phyloP scores from a whole-genome alignment of 2,888 invertebrate species.

The Nomada goodeniana region DNA sequence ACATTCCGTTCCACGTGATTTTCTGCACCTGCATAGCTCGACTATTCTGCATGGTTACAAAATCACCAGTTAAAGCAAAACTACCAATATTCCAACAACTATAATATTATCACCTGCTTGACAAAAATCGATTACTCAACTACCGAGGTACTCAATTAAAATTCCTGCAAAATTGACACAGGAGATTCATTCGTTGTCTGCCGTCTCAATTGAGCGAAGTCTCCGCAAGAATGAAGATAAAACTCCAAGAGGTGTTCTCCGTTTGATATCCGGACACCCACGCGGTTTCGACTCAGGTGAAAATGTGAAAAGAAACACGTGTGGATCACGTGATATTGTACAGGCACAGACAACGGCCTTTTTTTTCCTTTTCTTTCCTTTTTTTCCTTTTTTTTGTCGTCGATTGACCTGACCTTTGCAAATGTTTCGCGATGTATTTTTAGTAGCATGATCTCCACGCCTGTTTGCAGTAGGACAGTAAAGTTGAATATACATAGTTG shows the following conservation, averaged over 20 bases:
- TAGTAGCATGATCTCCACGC: too few species aligned
- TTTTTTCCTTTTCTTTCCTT: not conserved
- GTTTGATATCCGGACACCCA: not conserved
- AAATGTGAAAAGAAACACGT: not conserved
- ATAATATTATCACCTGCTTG: not conserved
- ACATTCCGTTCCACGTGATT: constrained; percentile 6
- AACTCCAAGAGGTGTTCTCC: not conserved
- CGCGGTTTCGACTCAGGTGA: not conserved
- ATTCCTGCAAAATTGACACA: not conserved
- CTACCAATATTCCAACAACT: too few species aligned
- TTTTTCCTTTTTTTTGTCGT: not conserved
- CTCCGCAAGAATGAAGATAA: constrained; percentile 1
- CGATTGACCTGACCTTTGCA: constrained; percentile 29
- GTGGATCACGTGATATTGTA: not conserved
- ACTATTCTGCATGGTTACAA: not conserved
- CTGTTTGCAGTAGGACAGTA: too few species aligned
- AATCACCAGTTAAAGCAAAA: not conserved
- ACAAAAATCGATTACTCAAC: not conserved
- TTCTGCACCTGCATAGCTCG: too few species aligned
- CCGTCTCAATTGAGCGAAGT: not conserved
- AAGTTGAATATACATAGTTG: too few species aligned
- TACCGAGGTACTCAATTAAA: not conserved
- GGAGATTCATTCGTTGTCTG: not conserved
- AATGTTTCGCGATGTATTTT: not conserved
- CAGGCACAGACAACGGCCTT: not conserved